phyloP scores from a whole-genome alignment of 2,113 vertebrate genomes.

The Dicerorhinus sumatrensis region DNA sequence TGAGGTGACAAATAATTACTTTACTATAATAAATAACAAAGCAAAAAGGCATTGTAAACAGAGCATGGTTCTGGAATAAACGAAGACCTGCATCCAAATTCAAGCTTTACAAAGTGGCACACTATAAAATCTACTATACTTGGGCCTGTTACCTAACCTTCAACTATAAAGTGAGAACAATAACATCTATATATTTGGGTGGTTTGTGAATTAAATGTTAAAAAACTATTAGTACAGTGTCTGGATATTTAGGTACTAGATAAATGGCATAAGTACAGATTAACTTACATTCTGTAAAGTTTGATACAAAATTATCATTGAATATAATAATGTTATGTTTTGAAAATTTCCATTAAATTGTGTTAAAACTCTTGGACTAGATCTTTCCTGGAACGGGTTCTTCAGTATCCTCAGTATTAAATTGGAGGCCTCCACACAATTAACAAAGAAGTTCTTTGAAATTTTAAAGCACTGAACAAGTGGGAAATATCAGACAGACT shows the following conservation, averaged over 20 bases:
- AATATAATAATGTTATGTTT: neutral
- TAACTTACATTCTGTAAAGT: neutral
- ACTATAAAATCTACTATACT: neutral
- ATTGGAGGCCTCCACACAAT: neutral
- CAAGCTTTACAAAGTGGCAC: neutral
- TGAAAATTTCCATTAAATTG: neutral
- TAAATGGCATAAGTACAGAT: neutral
- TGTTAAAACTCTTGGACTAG: neutral
- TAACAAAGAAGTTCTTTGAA: neutral
- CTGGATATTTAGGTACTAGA: neutral
- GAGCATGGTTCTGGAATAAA: neutral
- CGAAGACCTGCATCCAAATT: neutral
- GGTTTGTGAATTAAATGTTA: neutral
- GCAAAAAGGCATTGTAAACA: neutral
- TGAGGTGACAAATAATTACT: neutral
- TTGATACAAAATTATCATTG: neutral
- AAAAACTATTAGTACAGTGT: neutral
- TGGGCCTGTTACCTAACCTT: neutral
- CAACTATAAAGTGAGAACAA: neutral
- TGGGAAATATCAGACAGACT: neutral
- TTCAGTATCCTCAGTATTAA: neutral
- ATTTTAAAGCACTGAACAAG: neutral
- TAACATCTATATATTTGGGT: neutral
- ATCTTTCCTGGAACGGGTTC: neutral
- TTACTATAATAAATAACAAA: neutral